Evolutionary conservation across 1,140 invertebrate species (phyloP), one percentile per base, ranked within the genome.

Genomic region (Aphelinus atriplicis): DNA sequence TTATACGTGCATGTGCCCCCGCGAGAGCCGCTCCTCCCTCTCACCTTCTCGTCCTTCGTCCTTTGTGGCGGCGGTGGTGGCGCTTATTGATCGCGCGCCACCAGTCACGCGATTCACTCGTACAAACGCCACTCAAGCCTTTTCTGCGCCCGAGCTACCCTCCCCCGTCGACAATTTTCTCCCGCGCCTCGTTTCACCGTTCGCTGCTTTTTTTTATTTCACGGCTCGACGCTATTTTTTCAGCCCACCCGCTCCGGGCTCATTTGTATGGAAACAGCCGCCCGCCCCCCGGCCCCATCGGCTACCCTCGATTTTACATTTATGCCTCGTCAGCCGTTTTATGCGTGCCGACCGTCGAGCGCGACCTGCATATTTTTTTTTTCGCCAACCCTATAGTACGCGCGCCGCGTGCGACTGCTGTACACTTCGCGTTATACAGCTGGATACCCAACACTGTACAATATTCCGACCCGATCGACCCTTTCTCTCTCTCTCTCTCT

Each of bases 101-200:
- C 56, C 81, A 83, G 85, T 87, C 85, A 87, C 85, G 85, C 85
- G 85, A 87, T 86, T 87, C 83, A 79, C 84, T 86, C 85, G 80
- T 87, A 86, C 81, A 86, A 80, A 87, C 84, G 83, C 82, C 84
- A 84, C 82, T 86, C 85, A 85, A 87, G 82, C 84, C 80, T 86
- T 87, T 85, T 80, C 81, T 82, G 76, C 26, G 76, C 70, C 58
- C 79, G 71, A 78, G 77, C 77, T 55, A 78, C 80, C 75, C 78
- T 50, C 26, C 65, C 65, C 67, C 63, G 61, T 57, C 68, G 61
- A 42, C 61, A 10, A 45, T 58, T 55, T 56, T 57, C 74, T 56
- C 66, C 73, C 60, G 58, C 71, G 56, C 73, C 7, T 7, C 26
- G 26, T 26, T 26, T 26, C 26, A 26, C 26, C 26, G 26, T 26